phyloP scores from a whole-genome alignment of 1,140 invertebrate species.

The Bilobella aurantiaca region DNA sequence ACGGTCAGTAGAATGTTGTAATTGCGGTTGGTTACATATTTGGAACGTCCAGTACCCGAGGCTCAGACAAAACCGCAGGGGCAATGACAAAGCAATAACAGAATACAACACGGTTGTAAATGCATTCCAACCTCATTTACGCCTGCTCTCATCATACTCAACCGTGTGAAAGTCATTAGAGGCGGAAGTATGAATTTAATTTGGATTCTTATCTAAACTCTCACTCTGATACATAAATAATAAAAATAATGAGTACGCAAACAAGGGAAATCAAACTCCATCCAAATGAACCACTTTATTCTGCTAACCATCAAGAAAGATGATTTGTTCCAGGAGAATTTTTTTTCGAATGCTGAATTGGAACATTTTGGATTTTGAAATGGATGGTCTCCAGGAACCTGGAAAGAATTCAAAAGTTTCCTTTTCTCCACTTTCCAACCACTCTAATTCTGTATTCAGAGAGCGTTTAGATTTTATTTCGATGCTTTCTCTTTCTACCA shows the following conservation, averaged over 20 bases:
- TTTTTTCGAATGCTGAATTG: not conserved
- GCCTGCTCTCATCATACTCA: not conserved
- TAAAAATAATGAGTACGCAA: too few species aligned
- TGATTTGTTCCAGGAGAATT: not conserved
- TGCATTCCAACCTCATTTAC: not conserved
- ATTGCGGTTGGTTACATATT: too few species aligned
- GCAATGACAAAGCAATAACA: too few species aligned
- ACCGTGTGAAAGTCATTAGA: not conserved
- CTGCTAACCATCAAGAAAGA: not conserved
- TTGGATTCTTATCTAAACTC: not conserved
- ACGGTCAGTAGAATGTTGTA: too few species aligned
- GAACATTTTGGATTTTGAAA: not conserved
- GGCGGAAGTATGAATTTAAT: not conserved
- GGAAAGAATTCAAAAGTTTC: not conserved
- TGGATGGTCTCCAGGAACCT: not conserved
- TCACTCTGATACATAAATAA: too few species aligned
- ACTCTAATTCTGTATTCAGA: not conserved
- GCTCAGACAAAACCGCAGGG: too few species aligned
- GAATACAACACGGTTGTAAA: too few species aligned
- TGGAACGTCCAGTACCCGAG: too few species aligned
- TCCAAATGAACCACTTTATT: too few species aligned
- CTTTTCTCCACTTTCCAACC: not conserved
- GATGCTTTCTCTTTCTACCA: not conserved
- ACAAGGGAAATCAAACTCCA: too few species aligned
- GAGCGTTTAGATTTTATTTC: not conserved